These are phyloP conservation scores for Cassiopea xamachana DNA, from an alignment of 30 jellyfish, hydroid and myxozoan genomes.

Conservation along the genomic window DNA sequence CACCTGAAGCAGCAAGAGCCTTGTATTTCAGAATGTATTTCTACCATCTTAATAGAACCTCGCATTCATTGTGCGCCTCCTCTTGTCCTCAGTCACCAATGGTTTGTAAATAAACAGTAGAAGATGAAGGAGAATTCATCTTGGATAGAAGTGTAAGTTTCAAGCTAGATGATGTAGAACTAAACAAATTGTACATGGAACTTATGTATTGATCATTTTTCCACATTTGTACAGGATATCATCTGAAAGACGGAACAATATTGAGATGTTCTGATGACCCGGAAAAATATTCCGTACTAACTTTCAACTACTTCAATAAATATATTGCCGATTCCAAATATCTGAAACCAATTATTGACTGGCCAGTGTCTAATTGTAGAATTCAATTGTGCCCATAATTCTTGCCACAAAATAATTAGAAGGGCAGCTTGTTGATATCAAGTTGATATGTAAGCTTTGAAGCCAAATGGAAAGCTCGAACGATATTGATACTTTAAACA, in stretches of 20 bases:
- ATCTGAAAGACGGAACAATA: too few relatives aligned
- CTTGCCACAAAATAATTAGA: background rate
- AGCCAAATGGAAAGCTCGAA: background rate
- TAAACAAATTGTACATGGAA: too few relatives aligned
- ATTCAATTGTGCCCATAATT: background rate
- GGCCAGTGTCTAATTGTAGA: background rate
- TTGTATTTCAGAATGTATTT: background rate
- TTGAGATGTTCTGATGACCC: too few relatives aligned
- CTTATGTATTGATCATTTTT: too few relatives aligned
- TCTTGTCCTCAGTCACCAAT: background rate
- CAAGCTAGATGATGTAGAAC: too few relatives aligned
- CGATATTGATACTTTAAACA: background rate
- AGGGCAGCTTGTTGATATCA: background rate
- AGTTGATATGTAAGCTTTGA: background rate
- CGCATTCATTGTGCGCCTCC: background rate
- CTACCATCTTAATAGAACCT: background rate
- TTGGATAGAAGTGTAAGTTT: too few relatives aligned
- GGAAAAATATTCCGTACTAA: too few relatives aligned
- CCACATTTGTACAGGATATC: too few relatives aligned
- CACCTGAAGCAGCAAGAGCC: background rate
- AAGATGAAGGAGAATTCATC: background rate
- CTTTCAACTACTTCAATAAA: too few relatives aligned
- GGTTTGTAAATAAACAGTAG: conserved; percentile 2
- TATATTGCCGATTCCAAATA: background rate
- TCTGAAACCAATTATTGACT: background rate